phyloP scores from a whole-genome alignment of 2,797 vertebrate species.

The Pangasius mekongensis region DNA sequence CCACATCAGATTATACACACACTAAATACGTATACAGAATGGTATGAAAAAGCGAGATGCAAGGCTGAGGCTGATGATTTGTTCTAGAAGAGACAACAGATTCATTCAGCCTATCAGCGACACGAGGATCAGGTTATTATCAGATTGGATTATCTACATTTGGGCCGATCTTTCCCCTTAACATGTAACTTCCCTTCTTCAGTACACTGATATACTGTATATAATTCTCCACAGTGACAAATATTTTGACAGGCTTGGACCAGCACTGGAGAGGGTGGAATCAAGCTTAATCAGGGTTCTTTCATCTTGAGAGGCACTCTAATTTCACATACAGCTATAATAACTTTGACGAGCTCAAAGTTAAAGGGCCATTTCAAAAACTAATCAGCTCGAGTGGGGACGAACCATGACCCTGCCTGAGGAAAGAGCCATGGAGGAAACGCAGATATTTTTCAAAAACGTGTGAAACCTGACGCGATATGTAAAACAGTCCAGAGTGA shows the following conservation, averaged over 20 bases:
- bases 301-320: not conserved
- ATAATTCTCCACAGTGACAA: constrained; percentile 64
- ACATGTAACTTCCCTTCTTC: not conserved
- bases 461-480: not conserved
- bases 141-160: not conserved
- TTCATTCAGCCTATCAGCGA: not conserved
- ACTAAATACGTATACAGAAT: not conserved
- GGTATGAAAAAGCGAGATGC: not conserved
- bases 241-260: constrained; percentile 66
- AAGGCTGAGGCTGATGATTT: not conserved
- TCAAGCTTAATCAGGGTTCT: constrained; percentile 2
- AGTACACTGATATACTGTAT: not conserved
- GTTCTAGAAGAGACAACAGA: not conserved
- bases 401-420: not conserved
- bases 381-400: constrained; percentile 6
- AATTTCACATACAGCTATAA: not conserved
- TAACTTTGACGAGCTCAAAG: not conserved
- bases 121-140: not conserved
- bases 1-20: not conserved
- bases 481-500: not conserved
- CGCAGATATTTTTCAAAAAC: not conserved
- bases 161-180: too few relatives aligned
- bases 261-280: not conserved
- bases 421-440: not conserved
- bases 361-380: not conserved